Conservation (phyloP, 2,888 invertebrate species). For the Microctonus brassicae region DNA sequence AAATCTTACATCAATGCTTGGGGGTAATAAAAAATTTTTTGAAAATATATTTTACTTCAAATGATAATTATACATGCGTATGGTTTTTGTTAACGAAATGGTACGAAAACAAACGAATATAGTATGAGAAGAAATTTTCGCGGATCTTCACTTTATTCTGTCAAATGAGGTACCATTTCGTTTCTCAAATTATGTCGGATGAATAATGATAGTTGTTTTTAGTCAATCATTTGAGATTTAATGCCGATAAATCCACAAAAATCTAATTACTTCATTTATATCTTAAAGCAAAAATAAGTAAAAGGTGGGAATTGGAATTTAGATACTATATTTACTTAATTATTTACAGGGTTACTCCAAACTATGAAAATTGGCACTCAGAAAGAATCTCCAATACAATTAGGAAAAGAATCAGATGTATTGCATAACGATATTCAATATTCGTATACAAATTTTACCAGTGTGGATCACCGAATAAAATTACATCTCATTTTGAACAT, state of each 20-base stretch:
- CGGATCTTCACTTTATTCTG: too few species aligned
- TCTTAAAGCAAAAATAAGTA: background rate
- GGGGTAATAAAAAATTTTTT: conserved; percentile 63
- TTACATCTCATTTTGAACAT: conserved; percentile 72
- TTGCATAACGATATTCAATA: conserved; percentile 69
- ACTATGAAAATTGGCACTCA: conserved; percentile 69
- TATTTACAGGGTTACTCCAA: conserved; percentile 69
- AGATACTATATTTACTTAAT: conserved; percentile 4
- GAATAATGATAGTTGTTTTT: too few species aligned
- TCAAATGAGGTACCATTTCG: too few species aligned
- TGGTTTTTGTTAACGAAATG: too few species aligned
- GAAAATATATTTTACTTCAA: too few species aligned
- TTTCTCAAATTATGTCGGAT: too few species aligned
- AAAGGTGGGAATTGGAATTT: too few species aligned
- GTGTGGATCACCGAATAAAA: conserved; percentile 75
- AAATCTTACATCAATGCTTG: conserved; percentile 68
- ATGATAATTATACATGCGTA: too few species aligned
- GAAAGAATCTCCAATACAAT: conserved; percentile 64
- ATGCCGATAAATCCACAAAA: too few species aligned
- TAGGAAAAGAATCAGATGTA: conserved; percentile 53
- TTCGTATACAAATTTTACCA: conserved; percentile 72
- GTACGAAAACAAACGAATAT: too few species aligned
- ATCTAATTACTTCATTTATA: background rate
- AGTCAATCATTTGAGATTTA: too few species aligned
- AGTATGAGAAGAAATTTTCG: too few species aligned